These are phyloP conservation scores for Tamias sibiricus DNA, from an alignment of 2,113 vertebrate species.

Conservation along the genomic window DNA sequence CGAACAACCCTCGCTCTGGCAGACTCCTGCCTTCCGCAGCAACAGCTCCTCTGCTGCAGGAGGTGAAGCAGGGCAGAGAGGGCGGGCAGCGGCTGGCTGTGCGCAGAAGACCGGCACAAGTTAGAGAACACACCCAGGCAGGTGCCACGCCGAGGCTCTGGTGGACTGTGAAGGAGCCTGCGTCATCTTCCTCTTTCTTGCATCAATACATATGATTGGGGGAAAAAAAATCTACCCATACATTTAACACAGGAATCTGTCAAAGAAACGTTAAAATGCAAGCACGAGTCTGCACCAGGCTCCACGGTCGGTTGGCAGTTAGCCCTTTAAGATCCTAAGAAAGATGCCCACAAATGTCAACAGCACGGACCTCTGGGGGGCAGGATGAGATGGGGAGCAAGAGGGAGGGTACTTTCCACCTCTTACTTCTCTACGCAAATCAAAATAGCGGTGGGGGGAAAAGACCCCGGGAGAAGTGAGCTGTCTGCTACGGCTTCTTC, in stretches of 20 bases:
- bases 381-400: neutral
- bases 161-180: neutral
- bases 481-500: neutral
- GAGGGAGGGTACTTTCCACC: neutral
- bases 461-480: neutral
- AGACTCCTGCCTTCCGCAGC: neutral
- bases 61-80: neutral
- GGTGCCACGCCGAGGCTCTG: no score
- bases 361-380: neutral
- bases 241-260: neutral
- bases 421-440: neutral
- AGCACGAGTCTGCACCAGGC: neutral
- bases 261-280: neutral
- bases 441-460: neutral
- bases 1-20: neutral
- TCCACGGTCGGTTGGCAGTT: neutral
- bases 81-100: neutral
- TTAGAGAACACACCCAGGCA: no score
- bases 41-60: neutral
- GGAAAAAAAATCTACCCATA: neutral
- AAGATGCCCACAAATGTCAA: neutral
- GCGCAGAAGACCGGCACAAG: neutral
- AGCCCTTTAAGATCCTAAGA: neutral
- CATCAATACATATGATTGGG: neutral
- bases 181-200: neutral